Evolutionary conservation across 1,140 invertebrate species (phyloP).

Genomic region (Saxidomus purpurata): DNA sequence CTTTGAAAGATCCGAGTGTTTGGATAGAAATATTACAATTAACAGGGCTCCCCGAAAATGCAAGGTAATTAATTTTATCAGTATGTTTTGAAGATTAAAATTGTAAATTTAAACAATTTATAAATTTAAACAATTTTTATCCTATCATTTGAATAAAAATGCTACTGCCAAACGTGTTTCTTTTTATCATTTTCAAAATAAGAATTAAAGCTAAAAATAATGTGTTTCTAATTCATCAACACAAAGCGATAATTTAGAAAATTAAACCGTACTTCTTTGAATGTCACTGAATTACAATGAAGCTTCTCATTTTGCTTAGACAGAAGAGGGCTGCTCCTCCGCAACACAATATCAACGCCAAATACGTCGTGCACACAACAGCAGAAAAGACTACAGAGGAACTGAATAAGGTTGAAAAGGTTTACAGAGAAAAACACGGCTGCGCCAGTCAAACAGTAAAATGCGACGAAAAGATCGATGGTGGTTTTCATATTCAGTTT

Average conservation of each 20-base stretch:
- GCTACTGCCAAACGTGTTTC: no score
- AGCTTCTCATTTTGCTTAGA: no score
- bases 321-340: background rate
- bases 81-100: background rate
- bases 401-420: background rate
- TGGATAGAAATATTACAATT: background rate
- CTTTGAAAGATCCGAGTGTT: background rate
- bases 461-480: background rate
- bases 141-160: no score
- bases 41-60: background rate
- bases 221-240: no score
- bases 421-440: background rate
- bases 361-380: background rate
- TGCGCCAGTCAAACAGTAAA: background rate
- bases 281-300: no score
- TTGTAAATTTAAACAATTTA: no score
- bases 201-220: no score
- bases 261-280: no score
- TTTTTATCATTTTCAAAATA: no score
- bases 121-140: no score
- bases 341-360: background rate
- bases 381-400: background rate
- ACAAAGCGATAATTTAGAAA: no score
- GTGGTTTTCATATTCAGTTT: background rate
- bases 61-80: background rate